These are phyloP conservation scores for Tauraco erythrolophus DNA, from an alignment of 2,113 vertebrate genomes.

Conservation along the genomic window DNA sequence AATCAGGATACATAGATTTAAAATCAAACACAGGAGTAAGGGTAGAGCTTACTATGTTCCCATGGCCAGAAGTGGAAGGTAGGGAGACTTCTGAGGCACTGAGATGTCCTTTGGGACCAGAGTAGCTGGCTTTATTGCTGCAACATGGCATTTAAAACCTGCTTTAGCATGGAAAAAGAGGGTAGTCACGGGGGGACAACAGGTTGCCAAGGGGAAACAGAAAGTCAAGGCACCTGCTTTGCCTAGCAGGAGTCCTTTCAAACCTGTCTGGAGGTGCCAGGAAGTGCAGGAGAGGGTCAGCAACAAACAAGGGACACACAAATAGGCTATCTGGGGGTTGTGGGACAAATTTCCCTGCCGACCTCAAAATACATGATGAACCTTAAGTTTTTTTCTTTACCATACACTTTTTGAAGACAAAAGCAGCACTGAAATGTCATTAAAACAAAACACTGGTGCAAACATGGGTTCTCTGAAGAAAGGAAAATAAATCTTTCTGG, in stretches of 20 bases:
- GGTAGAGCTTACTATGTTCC: neutral
- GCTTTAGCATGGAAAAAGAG: neutral
- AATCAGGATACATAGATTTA: neutral
- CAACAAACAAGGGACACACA: neutral
- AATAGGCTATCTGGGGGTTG: neutral
- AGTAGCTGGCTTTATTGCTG: neutral
- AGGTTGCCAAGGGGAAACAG: neutral
- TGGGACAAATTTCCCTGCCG: neutral
- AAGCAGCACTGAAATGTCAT: neutral
- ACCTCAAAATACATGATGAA: fast-evolving
- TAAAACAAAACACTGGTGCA: neutral
- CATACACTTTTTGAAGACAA: fast-evolving
- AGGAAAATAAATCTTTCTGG: neutral
- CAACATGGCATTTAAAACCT: neutral
- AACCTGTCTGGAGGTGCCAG: neutral
- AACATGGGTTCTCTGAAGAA: neutral
- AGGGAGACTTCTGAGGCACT: neutral
- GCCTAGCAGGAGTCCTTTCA: neutral
- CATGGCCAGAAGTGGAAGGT: neutral
- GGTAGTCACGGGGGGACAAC: neutral
- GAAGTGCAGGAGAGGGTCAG: neutral
- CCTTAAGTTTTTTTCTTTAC: neutral
- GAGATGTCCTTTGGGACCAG: neutral
- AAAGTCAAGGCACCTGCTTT: neutral
- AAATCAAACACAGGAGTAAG: neutral